Evolutionary conservation across 2,113 vertebrate genomes (phyloP), one percentile per base, ranked within the genome.

Genomic region (Scopus umbretta): DNA sequence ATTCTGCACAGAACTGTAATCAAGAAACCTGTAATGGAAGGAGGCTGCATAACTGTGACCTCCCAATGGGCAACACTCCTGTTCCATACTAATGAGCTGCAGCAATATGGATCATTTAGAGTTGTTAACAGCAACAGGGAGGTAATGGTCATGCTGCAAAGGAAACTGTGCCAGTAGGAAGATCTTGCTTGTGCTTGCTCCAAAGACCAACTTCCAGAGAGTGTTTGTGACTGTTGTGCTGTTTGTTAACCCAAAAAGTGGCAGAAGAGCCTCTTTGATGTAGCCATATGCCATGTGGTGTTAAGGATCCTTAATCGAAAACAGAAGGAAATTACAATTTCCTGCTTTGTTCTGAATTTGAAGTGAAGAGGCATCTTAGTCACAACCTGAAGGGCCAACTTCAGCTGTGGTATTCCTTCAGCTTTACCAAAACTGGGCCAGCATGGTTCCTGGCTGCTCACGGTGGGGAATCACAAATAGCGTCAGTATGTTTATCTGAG

Each of bases 41-140:
- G 38, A 72, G 25, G 10, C 0, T 96, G 42, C 1, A 0, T 6
- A 72, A 43, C 45, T 61, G 40, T 2, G 10, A 42, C 74, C 45
- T 82, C 89, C 84, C n/a, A 9, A 22, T 4, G 84, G 87, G 26
- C 55, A 79, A 30, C 1, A 13, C 58, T 87, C 50, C 67, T 38
- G 42, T 49, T 81, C 42, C 84, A 75, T 56, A 43, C 52, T 71
- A 23, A 74, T 1, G 13, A 89, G 58, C 65, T 70, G 55, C 72
- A 59, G 73, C 34, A 84, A 47, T 75, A 58, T 1, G 3, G 23
- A 25, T 42, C 18, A 17, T 7, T 90, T 63, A 55, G 59, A 45
- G 56, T 47, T 29, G 2, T 45, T 56, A 71, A 17, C 50, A 79
- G 32, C 0, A 2, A 15, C 0, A 2, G 26, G 20, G 23, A 84